Conservation (phyloP, 2,888 invertebrate species). For the Andrena praecox region DNA sequence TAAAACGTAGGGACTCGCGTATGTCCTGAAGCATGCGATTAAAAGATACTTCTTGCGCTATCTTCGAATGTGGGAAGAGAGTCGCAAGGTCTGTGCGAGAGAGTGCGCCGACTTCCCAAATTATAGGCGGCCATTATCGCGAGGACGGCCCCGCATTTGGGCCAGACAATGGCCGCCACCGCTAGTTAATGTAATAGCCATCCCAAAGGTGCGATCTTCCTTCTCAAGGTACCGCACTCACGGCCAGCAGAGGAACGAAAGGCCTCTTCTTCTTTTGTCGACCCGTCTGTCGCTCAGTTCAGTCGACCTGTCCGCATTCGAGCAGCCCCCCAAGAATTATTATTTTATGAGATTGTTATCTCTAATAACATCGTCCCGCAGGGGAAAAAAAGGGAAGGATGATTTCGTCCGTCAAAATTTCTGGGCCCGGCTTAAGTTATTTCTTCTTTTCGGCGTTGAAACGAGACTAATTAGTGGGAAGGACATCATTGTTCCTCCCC, state of each 20-base stretch:
- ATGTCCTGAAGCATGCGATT: not conserved
- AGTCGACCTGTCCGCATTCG: slow-evolving; percentile 58
- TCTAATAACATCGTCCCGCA: slow-evolving; percentile 80
- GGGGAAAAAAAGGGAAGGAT: slow-evolving; percentile 47
- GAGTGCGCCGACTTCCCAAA: slow-evolving; percentile 74
- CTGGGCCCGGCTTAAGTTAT: not conserved
- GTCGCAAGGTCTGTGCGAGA: slow-evolving; percentile 25
- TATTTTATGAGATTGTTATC: slow-evolving; percentile 85
- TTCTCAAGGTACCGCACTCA: slow-evolving; percentile 55
- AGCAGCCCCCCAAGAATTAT: slow-evolving; percentile 75
- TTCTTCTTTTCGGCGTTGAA: slow-evolving; percentile 5
- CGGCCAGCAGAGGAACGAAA: slow-evolving; percentile 58
- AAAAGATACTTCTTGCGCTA: slow-evolving; percentile 28
- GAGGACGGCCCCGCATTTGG: slow-evolving; percentile 78
- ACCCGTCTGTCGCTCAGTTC: slow-evolving; percentile 57
- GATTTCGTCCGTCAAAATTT: slow-evolving; percentile 51
- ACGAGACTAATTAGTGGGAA: slow-evolving; percentile 5
- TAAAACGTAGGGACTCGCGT: not conserved
- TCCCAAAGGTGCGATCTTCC: slow-evolving; percentile 78
- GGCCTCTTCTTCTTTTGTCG: slow-evolving; percentile 63
- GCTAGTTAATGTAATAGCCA: slow-evolving; percentile 84
- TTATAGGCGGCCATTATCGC: slow-evolving; percentile 82
- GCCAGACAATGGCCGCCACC: slow-evolving; percentile 82
- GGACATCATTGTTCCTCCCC: not conserved
- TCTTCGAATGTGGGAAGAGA: slow-evolving; percentile 40